Percentiles rank a stretch among this genome's conserved stretches.
Conservation (phyloP, 2,888 invertebrate species). For the Coleophora flavipennella region DNA sequence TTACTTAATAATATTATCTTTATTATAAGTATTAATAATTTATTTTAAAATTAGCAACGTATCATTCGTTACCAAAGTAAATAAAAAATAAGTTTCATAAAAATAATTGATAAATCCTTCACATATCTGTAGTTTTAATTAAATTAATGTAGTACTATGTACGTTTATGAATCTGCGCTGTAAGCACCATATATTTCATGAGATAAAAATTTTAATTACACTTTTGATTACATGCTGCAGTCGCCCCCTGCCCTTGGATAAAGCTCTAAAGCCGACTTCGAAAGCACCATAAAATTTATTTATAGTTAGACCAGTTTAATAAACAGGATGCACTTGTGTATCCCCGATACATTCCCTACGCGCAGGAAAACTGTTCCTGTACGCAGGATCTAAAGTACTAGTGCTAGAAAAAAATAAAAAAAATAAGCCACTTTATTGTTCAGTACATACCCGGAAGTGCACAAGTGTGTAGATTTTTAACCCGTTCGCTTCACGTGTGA, state of each 20-base stretch:
- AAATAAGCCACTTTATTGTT: background rate
- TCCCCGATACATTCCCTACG: constrained; percentile 26
- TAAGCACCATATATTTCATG: too few relatives aligned
- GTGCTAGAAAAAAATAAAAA: constrained; percentile 4
- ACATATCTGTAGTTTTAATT: too few relatives aligned
- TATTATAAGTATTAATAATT: too few relatives aligned
- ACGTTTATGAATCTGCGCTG: too few relatives aligned
- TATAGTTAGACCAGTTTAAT: constrained; percentile 51
- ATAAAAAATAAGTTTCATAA: too few relatives aligned
- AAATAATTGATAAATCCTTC: too few relatives aligned
- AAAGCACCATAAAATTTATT: constrained; percentile 44
- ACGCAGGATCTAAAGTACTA: background rate
- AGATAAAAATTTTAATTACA: too few relatives aligned
- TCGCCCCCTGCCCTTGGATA: background rate
- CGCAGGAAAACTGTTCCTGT: constrained; percentile 20
- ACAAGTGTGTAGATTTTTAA: constrained; percentile 21
- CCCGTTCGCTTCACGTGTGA: constrained; percentile 44
- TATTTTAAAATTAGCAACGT: too few relatives aligned
- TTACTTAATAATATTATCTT: too few relatives aligned
- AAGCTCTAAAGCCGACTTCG: background rate
- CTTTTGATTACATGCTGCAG: background rate
- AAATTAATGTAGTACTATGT: too few relatives aligned
- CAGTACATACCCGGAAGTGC: constrained; percentile 43
- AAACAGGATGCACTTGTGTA: constrained; percentile 39
- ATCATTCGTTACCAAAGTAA: too few relatives aligned